A percentile compares a stretch with the other conserved stretches of the same genome.
These are phyloP conservation scores for Cariama cristata DNA, from an alignment of 2,113 vertebrate species.

Conservation along the genomic window DNA sequence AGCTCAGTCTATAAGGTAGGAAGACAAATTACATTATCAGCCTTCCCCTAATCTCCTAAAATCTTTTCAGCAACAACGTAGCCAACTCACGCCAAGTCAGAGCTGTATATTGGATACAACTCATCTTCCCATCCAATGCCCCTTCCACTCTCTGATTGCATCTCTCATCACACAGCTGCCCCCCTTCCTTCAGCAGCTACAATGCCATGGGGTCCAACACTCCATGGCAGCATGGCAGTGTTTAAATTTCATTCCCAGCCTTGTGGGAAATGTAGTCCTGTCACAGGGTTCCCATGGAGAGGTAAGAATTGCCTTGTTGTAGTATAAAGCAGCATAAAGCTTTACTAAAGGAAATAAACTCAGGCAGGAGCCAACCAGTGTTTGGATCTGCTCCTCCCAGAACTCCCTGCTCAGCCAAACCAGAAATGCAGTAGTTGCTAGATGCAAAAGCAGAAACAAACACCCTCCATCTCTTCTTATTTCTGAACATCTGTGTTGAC, in stretches of 20 bases:
- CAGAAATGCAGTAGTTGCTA: neutral
- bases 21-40: neutral
- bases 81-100: neutral
- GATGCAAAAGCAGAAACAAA: neutral
- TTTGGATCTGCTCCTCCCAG: neutral
- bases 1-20: neutral
- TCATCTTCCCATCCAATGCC: neutral
- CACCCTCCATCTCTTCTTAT: neutral
- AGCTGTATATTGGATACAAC: neutral
- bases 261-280: neutral
- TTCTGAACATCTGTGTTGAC: neutral
- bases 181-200: neutral
- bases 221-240: neutral
- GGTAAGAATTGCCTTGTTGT: neutral
- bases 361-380: neutral
- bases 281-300: neutral
- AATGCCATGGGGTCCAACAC: neutral
- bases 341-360: neutral
- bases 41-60: neutral
- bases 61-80: neutral
- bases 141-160: neutral
- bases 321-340: neutral
- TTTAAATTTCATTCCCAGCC: neutral
- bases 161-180: neutral
- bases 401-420: neutral